Evolutionary conservation across 2,888 invertebrate species (phyloP).

Genomic region (Diadegma fenestrale): DNA sequence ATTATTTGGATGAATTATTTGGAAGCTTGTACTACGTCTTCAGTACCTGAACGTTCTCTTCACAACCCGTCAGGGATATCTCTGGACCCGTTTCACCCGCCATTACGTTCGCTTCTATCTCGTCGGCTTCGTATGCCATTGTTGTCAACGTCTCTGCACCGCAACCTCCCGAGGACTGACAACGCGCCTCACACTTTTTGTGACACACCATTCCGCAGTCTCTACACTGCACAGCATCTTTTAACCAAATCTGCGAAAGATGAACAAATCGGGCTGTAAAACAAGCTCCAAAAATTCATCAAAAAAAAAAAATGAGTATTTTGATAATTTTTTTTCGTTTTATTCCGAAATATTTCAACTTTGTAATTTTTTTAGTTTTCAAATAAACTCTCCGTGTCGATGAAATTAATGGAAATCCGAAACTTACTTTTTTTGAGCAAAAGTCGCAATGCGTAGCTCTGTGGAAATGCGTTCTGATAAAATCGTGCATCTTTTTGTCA

Average conservation of each 20-base stretch:
- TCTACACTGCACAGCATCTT: conserved; percentile 96
- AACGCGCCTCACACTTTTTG: conserved; percentile 97
- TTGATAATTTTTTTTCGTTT: not conserved
- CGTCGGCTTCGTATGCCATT: conserved; percentile 82
- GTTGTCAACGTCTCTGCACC: conserved; percentile 83
- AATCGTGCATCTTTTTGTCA: conserved; percentile 88
- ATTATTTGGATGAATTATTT: conserved; percentile 69
- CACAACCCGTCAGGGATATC: conserved; percentile 83
- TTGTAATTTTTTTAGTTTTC: too few relatives aligned
- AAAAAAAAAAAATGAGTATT: not conserved
- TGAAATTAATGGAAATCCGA: not conserved
- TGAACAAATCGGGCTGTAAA: not conserved
- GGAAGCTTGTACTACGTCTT: conserved; percentile 80
- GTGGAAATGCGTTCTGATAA: conserved; percentile 95
- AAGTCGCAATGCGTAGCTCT: conserved; percentile 96
- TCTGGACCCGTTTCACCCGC: conserved; percentile 81
- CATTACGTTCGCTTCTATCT: conserved; percentile 78
- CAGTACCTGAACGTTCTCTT: conserved; percentile 84
- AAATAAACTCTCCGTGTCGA: not conserved
- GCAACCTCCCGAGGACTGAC: conserved; percentile 90
- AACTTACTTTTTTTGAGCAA: conserved; percentile 94
- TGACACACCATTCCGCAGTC: conserved; percentile 97
- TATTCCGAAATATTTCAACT: too few relatives aligned
- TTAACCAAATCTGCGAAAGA: conserved; percentile 94
- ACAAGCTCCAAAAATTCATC: not conserved